Evolutionary conservation across 1,140 invertebrate species (phyloP).

Genomic region (Drosophila kohkoa): DNA sequence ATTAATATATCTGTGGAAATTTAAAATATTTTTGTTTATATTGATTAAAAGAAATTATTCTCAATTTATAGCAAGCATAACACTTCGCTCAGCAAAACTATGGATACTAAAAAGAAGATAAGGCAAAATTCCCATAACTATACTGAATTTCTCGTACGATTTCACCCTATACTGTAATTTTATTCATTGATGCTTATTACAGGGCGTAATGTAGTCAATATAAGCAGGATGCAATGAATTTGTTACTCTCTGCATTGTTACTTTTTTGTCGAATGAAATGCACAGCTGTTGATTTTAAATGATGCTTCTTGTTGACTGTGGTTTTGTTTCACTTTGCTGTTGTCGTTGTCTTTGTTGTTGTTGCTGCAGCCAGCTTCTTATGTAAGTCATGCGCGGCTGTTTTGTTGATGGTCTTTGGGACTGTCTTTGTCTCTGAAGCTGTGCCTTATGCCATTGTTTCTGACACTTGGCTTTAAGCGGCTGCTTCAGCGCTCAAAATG

Average conservation of each 20-base stretch:
- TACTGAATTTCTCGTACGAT: neutral
- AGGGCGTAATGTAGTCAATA: neutral
- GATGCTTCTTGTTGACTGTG: slow-evolving; percentile 63
- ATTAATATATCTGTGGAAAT: no score
- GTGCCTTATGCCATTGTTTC: slow-evolving; percentile 68
- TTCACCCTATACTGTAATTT: neutral
- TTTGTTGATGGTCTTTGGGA: slow-evolving; percentile 31
- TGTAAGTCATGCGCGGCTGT: slow-evolving; percentile 35
- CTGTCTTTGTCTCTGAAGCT: slow-evolving; percentile 41
- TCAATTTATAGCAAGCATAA: no score
- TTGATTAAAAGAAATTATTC: no score
- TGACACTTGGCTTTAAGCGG: slow-evolving; percentile 75
- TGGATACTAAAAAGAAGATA: neutral
- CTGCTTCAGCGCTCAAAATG: slow-evolving; percentile 72
- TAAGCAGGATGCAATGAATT: neutral
- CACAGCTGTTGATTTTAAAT: slow-evolving; percentile 81
- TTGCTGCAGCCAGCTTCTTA: slow-evolving; percentile 18
- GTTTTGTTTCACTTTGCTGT: slow-evolving; percentile 60
- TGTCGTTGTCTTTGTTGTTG: neutral
- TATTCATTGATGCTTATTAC: neutral
- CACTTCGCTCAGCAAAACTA: no score
- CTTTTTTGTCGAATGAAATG: slow-evolving; percentile 56
- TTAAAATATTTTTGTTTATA: no score
- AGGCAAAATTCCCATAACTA: neutral
- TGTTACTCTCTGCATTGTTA: slow-evolving; percentile 46